phyloP scores from a whole-genome alignment of 2,888 invertebrate genomes.

The Amorpha juglandis region DNA sequence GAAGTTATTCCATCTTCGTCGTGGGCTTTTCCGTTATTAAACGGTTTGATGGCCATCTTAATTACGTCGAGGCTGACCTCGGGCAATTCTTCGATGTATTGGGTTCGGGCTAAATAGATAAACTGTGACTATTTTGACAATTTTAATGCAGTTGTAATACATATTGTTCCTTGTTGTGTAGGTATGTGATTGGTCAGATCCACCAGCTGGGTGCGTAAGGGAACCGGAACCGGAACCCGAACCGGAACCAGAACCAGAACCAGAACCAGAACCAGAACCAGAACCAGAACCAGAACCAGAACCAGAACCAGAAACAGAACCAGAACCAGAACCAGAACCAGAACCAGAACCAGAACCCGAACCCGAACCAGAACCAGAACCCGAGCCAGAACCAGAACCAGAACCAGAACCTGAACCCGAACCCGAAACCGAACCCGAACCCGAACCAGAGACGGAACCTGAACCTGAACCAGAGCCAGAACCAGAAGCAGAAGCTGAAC shows the following conservation, averaged over 20 bases:
- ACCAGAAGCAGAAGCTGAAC: constrained; percentile 56
- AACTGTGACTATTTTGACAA: no score
- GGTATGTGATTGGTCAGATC: constrained; percentile 68
- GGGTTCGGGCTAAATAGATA: no score
- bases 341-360: constrained; percentile 68
- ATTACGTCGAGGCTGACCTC: no score
- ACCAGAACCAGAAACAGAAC: constrained; percentile 60
- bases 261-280: constrained; percentile 56
- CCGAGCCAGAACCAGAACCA: constrained; percentile 45
- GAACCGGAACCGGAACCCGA: constrained; percentile 58
- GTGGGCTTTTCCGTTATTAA: no score
- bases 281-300: constrained; percentile 61
- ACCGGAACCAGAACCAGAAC: constrained; percentile 57
- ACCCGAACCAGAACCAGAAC: constrained; percentile 58
- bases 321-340: constrained; percentile 60
- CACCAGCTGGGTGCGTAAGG: constrained; percentile 55
- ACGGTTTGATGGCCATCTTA: no score
- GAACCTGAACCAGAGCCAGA: constrained; percentile 61
- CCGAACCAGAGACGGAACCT: constrained; percentile 39
- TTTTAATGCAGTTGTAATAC: no score
- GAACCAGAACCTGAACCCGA: constrained; percentile 61
- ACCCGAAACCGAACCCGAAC: constrained; percentile 56
- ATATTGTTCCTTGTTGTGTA: constrained; percentile 37
- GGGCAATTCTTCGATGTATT: no score
- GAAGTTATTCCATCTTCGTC: no score